Evolutionary conservation across 2,797 vertebrate genomes (phyloP), one percentile per base, ranked within the genome.

Genomic region (Atherinosoma microstoma): DNA sequence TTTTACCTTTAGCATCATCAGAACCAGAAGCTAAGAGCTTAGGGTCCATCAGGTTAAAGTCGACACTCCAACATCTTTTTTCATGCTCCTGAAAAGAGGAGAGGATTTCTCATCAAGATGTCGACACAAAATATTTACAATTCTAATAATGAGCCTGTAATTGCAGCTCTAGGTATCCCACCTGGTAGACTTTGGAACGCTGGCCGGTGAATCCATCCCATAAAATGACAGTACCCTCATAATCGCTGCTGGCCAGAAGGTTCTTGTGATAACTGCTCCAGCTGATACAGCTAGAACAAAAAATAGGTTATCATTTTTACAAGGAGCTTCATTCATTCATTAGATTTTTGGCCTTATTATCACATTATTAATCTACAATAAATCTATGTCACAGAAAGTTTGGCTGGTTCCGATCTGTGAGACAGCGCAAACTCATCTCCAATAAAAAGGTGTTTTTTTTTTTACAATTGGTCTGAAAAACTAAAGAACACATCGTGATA

Each of bases 201-300:
- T 99, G 98, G 75, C 98, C 98, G 0, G 98, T 99, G 91, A 99
- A 99, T 67, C 98, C 98, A 89, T 99, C 98, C 98, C 98, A 99
- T 65, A 99, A 94, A 88, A 99, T 99, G 87, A 99, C 98, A 0
- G 98, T 99, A n/a, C 98, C 98, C 93, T 99, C 98, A 70, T 99
- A 99, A 92, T 99, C 98, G 12, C 98, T 99, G 95, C 98, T 99
- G 72, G 98, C 98, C 91, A 99, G 91, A 53, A 99, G 95, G 90
- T 99, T 98, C 94, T 99, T 99, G 94, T 99, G 98, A 84, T 99
- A 99, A 92, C 98, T 99, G 95, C 98, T 99, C 98, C 98, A 99
- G 96, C 98, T 99, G 96, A 99, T 99, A 97, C 98, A 99, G 97
- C 98, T 99, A 35, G 29, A 77, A 64, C 1, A 68, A 42, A 75